A percentile compares a stretch with the other conserved stretches of the same genome.
These are phyloP conservation scores for Semnornis frantzii DNA, from an alignment of 2,113 vertebrate genomes.

Conservation along the genomic window DNA sequence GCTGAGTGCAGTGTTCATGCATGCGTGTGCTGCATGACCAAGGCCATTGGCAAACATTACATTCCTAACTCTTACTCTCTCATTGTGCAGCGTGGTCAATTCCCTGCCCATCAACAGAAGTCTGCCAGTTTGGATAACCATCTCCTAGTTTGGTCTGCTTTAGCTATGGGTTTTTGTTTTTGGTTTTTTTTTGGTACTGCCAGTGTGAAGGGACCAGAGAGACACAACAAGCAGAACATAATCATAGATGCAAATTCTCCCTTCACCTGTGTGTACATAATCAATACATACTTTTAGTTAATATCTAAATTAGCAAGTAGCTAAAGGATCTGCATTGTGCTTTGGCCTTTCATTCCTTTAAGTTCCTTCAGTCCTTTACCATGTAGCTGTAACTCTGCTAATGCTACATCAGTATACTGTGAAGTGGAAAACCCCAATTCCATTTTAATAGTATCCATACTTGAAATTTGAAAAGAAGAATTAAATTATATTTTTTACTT, in stretches of 20 bases:
- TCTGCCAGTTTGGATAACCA: background rate
- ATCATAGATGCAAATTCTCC: background rate
- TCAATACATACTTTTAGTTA: background rate
- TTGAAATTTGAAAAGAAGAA: conserved; percentile 65
- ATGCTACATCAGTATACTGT: conserved; percentile 27
- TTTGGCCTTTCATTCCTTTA: background rate
- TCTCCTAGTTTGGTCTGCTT: background rate
- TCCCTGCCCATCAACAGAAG: background rate
- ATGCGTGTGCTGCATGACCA: rapidly evolving
- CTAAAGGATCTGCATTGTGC: background rate
- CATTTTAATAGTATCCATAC: conserved; percentile 45
- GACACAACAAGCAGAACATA: background rate
- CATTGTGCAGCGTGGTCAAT: background rate
- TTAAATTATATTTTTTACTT: conserved; percentile 58
- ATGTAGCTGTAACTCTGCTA: conserved; percentile 40
- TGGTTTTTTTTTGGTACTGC: background rate
- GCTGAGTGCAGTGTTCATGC: background rate
- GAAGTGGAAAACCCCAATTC: conserved; percentile 5
- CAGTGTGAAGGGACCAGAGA: background rate
- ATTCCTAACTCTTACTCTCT: background rate
- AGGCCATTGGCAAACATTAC: background rate
- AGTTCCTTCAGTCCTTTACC: background rate
- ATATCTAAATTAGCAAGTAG: background rate
- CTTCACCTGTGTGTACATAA: background rate
- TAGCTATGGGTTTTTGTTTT: background rate